phyloP scores from a whole-genome alignment of 1,140 invertebrate genomes.

The Drosophila trapezifrons region DNA sequence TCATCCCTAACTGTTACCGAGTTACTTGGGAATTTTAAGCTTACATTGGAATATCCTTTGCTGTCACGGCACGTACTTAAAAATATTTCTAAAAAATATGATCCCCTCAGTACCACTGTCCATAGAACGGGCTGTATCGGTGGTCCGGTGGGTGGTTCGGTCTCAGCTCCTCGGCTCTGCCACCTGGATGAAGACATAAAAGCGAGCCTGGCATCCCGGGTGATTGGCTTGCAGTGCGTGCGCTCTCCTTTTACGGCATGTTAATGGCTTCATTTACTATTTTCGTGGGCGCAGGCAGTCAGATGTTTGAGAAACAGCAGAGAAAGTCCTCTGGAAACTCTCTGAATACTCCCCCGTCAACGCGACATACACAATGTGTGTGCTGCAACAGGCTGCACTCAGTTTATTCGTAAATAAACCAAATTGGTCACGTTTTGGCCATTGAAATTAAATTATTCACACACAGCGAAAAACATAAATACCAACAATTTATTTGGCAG shows the following conservation, averaged over 20 bases:
- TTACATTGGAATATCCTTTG: too few relatives aligned
- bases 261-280: constrained; percentile 59
- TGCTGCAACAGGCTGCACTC: constrained; percentile 48
- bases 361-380: constrained; percentile 18
- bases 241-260: constrained; percentile 61
- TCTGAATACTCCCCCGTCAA: background rate
- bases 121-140: background rate
- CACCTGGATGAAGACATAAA: constrained; percentile 71
- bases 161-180: constrained; percentile 16
- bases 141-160: constrained; percentile 17
- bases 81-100: too few relatives aligned
- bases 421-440: constrained; percentile 83
- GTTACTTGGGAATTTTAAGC: too few relatives aligned
- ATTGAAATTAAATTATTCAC: constrained; percentile 74
- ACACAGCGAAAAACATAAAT: constrained; percentile 73
- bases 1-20: too few relatives aligned
- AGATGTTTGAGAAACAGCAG: constrained; percentile 37
- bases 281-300: constrained; percentile 36
- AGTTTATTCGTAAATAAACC: constrained; percentile 83
- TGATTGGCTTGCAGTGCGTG: constrained; percentile 60
- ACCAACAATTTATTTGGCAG: constrained; percentile 73
- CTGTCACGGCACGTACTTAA: too few relatives aligned
- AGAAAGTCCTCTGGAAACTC: constrained; percentile 27
- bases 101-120: background rate
- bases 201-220: constrained; percentile 49